These are phyloP conservation scores for Propsilocerus akamusi DNA, from an alignment of 1,140 invertebrate species.

Conservation along the genomic window DNA sequence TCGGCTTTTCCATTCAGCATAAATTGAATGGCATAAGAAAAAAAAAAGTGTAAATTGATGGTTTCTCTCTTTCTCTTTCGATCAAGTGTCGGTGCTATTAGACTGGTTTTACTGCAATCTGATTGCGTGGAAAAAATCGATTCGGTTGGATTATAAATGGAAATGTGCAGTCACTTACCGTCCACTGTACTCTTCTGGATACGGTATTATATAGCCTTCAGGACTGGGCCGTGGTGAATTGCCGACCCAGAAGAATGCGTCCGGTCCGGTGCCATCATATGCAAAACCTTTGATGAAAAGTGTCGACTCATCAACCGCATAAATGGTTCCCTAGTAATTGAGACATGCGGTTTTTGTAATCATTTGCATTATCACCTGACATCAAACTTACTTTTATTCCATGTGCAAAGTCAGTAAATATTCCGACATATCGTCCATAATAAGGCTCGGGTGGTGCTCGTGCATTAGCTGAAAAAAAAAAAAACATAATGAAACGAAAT, in stretches of 20 bases:
- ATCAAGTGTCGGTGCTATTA: no score
- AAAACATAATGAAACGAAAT: not conserved
- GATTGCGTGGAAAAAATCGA: no score
- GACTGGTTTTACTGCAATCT: no score
- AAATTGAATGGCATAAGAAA: no score
- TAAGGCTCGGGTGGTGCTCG: constrained; percentile 39
- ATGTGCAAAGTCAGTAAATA: constrained; percentile 46
- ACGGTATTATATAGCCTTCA: constrained; percentile 63
- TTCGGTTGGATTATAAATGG: not conserved
- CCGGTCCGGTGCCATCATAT: constrained; percentile 70
- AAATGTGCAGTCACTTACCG: constrained; percentile 31
- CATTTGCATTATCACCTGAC: not conserved
- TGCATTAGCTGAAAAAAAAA: constrained; percentile 12
- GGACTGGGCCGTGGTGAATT: constrained; percentile 53
- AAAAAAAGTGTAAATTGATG: no score
- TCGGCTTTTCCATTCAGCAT: no score
- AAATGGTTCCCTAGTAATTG: constrained; percentile 40
- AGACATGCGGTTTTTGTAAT: not conserved
- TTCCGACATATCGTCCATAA: constrained; percentile 57
- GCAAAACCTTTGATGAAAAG: constrained; percentile 71
- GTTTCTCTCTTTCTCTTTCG: no score
- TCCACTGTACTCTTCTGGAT: constrained; percentile 58
- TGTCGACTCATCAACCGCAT: constrained; percentile 72
- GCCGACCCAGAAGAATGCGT: constrained; percentile 77
- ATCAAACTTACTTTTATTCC: constrained; percentile 31